These are phyloP conservation scores for Lycocerus yunnanus DNA, from an alignment of 2,888 invertebrate genomes.

Conservation along the genomic window DNA sequence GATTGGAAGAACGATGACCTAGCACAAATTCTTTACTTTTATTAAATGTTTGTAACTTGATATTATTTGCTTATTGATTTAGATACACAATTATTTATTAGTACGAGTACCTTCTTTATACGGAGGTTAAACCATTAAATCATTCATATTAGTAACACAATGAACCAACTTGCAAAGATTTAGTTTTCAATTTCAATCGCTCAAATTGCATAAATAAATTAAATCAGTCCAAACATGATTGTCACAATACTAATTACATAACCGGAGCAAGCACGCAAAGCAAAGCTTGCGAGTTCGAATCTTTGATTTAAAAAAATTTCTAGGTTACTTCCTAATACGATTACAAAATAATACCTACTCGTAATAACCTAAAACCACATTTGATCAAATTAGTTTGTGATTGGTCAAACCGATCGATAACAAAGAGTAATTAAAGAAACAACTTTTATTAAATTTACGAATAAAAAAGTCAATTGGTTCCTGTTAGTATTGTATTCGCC, in stretches of 20 bases:
- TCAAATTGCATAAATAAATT: no score
- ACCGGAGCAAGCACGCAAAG: neutral
- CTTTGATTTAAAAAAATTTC: neutral
- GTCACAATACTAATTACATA: neutral
- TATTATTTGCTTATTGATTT: neutral
- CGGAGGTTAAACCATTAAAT: neutral
- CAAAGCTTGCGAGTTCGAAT: neutral
- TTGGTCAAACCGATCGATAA: neutral
- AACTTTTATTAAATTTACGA: neutral
- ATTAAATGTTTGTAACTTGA: constrained; percentile 1
- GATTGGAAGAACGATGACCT: neutral
- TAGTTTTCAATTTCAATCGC: neutral
- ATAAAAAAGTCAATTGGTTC: neutral
- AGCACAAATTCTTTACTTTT: neutral
- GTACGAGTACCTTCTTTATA: neutral
- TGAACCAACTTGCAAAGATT: neutral
- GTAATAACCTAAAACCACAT: neutral
- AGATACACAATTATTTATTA: constrained; percentile 1
- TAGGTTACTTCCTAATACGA: neutral
- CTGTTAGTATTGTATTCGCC: neutral
- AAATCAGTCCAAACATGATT: neutral
- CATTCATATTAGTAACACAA: neutral
- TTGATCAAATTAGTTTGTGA: neutral
- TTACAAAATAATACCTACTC: neutral
- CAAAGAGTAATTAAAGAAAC: neutral